phyloP scores from a whole-genome alignment of 2,113 vertebrate genomes.

The Cyprinodon tularosa region DNA sequence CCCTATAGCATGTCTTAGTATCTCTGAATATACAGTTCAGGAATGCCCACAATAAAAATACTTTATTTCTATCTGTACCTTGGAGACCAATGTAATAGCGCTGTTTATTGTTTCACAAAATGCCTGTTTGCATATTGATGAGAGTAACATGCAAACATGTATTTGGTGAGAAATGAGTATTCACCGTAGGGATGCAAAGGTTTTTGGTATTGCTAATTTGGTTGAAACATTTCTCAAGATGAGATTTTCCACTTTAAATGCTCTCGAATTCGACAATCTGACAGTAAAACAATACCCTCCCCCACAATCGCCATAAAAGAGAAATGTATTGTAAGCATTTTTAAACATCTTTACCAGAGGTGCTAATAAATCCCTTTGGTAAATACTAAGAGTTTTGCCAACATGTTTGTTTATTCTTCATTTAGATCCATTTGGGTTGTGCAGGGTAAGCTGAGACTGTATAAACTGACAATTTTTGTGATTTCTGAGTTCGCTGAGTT shows the following conservation, averaged over 20 bases:
- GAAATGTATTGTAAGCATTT: neutral
- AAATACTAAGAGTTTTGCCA: slow-evolving; percentile 2
- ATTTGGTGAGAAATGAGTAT: neutral
- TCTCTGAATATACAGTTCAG: too few relatives aligned
- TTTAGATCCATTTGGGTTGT: slow-evolving; percentile 29
- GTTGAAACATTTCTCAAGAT: too few relatives aligned
- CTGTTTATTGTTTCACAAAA: too few relatives aligned
- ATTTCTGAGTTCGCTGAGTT: neutral
- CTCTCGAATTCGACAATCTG: neutral
- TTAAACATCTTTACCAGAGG: neutral
- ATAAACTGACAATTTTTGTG: slow-evolving; percentile 9
- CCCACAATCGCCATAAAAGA: too few relatives aligned
- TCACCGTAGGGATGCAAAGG: neutral
- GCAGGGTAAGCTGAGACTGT: slow-evolving; percentile 14
- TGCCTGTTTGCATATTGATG: too few relatives aligned
- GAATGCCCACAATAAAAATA: too few relatives aligned
- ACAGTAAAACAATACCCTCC: too few relatives aligned
- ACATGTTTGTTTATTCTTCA: slow-evolving; percentile 10
- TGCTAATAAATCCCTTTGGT: neutral
- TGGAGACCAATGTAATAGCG: too few relatives aligned
- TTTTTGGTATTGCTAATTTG: neutral
- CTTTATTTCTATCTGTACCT: too few relatives aligned
- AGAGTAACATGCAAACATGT: too few relatives aligned
- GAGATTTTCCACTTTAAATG: neutral
- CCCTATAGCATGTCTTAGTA: neutral